phyloP scores from a whole-genome alignment of 2,888 invertebrate genomes.

The Volucella inflata region DNA sequence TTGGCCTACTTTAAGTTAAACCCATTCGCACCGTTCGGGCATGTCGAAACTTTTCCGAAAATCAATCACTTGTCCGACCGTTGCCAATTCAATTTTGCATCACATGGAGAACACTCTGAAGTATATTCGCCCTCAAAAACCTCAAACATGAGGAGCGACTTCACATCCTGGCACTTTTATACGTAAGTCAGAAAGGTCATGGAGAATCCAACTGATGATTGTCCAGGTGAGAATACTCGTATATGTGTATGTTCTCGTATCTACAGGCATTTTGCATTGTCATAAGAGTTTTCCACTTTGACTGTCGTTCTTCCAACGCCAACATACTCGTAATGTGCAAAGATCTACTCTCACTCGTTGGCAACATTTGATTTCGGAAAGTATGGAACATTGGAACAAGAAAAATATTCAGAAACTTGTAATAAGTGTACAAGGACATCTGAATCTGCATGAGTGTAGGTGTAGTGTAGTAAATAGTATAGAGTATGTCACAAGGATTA shows the following conservation, averaged over 20 bases:
- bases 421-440: neutral
- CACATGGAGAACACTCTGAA: constrained; percentile 39
- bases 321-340: too few relatives aligned
- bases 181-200: constrained; percentile 56
- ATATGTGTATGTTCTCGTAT: constrained; percentile 10
- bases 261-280: neutral
- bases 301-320: constrained; percentile 1
- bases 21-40: constrained; percentile 72
- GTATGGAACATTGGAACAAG: neutral
- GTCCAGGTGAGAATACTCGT: constrained; percentile 54
- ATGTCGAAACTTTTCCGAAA: constrained; percentile 72
- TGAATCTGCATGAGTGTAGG: neutral
- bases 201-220: constrained; percentile 71
- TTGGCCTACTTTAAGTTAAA: constrained; percentile 75
- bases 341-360: too few relatives aligned
- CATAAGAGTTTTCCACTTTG: constrained; percentile 25
- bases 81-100: constrained; percentile 73
- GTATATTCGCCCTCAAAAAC: constrained; percentile 21
- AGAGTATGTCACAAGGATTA: constrained; percentile 3
- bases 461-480: neutral
- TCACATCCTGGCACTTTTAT: constrained; percentile 25
- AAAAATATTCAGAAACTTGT: constrained; percentile 10
- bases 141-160: constrained; percentile 20
- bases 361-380: constrained; percentile 8
- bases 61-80: constrained; percentile 74